These are phyloP conservation scores for Augochlora pura DNA, from an alignment of 1,140 invertebrate genomes.

Conservation along the genomic window DNA sequence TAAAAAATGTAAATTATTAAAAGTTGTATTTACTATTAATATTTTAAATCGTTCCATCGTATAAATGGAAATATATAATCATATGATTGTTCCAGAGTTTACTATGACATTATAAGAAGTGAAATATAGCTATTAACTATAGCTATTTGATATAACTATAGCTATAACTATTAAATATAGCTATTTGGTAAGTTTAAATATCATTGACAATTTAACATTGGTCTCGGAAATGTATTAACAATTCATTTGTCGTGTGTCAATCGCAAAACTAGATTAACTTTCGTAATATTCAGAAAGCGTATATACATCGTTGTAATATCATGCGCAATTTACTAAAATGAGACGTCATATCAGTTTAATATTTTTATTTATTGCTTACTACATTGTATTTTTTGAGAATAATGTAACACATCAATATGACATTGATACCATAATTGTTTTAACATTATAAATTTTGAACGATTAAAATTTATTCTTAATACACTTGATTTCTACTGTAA, in stretches of 20 bases:
- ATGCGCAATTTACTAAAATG: not conserved
- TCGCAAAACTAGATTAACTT: not conserved
- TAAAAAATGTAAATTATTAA: not conserved
- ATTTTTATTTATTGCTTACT: no score
- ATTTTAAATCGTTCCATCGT: not conserved
- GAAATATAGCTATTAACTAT: not conserved
- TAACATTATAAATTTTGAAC: not conserved
- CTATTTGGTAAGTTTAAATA: slow-evolving; percentile 7
- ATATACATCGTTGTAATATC: not conserved
- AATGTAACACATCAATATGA: not conserved
- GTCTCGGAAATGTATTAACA: no score
- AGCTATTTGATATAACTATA: not conserved
- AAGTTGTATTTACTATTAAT: not conserved
- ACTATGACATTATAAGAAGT: not conserved
- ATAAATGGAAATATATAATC: no score
- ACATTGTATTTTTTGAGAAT: no score
- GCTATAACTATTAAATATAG: not conserved
- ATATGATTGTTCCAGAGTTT: no score
- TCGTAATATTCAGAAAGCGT: not conserved
- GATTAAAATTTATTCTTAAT: no score
- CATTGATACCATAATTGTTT: not conserved
- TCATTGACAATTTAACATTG: not conserved
- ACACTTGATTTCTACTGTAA: no score
- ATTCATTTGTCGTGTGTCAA: not conserved
- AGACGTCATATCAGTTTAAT: no score